Conservation (phyloP, 2,797 vertebrate genomes). For the Tadarida brasiliensis region DNA sequence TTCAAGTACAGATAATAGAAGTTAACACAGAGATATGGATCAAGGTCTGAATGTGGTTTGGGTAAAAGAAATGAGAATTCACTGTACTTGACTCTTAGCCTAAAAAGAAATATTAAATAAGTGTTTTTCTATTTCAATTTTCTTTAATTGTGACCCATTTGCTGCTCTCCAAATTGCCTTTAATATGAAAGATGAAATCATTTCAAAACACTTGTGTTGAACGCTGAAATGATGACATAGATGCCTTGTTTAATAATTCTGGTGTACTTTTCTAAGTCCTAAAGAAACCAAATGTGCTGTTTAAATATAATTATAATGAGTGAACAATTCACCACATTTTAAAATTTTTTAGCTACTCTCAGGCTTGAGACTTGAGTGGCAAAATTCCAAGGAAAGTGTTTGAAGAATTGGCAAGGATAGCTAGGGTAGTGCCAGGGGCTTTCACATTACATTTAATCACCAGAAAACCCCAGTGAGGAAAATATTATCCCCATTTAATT, state of each 20-base stretch:
- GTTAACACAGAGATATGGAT: not conserved
- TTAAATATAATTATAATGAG: conserved; percentile 64
- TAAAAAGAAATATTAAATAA: conserved; percentile 67
- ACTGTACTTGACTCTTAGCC: conserved; percentile 53
- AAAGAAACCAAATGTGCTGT: not conserved
- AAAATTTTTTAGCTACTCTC: conserved; percentile 52
- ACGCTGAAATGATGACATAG: conserved; percentile 26
- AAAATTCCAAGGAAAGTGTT: conserved; percentile 67
- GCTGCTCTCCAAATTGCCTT: conserved; percentile 60
- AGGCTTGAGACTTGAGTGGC: conserved; percentile 35
- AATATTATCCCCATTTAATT: conserved; percentile 58
- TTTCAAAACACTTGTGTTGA: conserved; percentile 55
- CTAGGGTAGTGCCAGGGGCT: not conserved
- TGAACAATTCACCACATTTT: conserved; percentile 63
- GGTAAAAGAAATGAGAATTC: conserved; percentile 56
- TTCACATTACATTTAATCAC: conserved; percentile 31
- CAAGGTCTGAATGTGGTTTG: conserved; percentile 37
- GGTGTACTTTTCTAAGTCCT: conserved; percentile 11
- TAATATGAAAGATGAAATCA: conserved; percentile 69
- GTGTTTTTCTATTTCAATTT: conserved; percentile 63
- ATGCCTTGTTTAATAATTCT: conserved; percentile 56
- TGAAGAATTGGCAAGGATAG: not conserved
- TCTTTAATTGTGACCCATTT: conserved; percentile 58
- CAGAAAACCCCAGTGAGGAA: conserved; percentile 54
- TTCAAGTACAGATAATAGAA: conserved; percentile 3